phyloP scores from a whole-genome alignment of 2,888 invertebrate species.

The Slavum lentiscoides region DNA sequence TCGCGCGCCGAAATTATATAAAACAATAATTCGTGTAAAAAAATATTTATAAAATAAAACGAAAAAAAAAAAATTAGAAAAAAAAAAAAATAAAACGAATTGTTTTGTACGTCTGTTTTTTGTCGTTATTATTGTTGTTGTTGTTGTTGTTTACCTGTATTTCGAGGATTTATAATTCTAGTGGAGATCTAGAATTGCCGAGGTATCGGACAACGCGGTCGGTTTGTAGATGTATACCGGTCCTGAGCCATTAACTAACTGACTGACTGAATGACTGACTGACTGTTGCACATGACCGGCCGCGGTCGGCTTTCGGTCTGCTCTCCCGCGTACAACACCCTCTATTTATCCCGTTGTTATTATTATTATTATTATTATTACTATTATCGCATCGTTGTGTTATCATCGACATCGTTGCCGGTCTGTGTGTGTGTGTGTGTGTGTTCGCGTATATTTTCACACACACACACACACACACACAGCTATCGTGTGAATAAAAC shows the following conservation, averaged over 20 bases:
- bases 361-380: conserved; percentile 9
- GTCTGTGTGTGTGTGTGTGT: no score
- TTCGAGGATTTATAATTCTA: conserved; percentile 33
- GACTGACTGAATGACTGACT: conserved; percentile 35
- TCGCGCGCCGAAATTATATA: no score
- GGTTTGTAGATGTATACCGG: conserved; percentile 43
- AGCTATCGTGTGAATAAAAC: no score
- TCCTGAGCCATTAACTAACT: conserved; percentile 53
- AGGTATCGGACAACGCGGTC: conserved; percentile 51
- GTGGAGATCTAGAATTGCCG: conserved; percentile 46
- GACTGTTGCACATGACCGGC: conserved; percentile 46
- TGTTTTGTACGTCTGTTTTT: no score
- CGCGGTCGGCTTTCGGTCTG: conserved; percentile 39
- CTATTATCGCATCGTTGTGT: background rate
- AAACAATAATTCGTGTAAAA: no score
- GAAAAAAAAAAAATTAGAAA: no score
- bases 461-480: no score
- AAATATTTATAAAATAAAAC: no score
- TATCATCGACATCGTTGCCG: no score
- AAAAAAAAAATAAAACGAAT: no score
- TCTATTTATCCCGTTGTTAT: conserved; percentile 37
- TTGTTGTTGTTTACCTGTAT: conserved; percentile 10
- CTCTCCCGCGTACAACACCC: conserved; percentile 36
- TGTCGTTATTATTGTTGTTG: no score
- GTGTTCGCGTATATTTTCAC: no score